Conservation (phyloP, 1,140 invertebrate genomes). For the Pinna nobilis region DNA sequence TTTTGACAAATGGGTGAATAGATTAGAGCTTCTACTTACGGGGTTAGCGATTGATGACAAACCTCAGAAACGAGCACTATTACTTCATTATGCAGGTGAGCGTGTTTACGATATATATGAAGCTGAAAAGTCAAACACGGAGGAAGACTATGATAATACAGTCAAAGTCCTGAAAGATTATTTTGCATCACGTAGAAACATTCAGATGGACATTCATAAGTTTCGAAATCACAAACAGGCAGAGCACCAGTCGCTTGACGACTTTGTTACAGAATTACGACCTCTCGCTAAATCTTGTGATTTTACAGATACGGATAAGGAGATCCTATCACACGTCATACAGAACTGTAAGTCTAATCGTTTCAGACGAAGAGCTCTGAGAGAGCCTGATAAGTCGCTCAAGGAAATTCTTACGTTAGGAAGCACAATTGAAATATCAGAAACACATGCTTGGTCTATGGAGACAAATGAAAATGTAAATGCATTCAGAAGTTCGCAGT, state of each 20-base stretch:
- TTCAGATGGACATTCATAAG: constrained; percentile 33
- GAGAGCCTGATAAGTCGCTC: constrained; percentile 30
- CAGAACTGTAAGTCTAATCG: constrained; percentile 28
- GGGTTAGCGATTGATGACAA: too few relatives aligned
- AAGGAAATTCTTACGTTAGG: constrained; percentile 32
- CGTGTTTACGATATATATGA: too few relatives aligned
- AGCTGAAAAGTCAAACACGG: too few relatives aligned
- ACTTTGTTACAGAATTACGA: constrained; percentile 40
- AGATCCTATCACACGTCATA: constrained; percentile 40
- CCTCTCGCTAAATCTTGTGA: constrained; percentile 28
- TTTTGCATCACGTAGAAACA: constrained; percentile 73
- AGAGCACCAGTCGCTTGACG: constrained; percentile 33
- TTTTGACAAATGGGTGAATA: too few relatives aligned
- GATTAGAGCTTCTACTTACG: too few relatives aligned
- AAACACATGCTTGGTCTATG: constrained; percentile 12
- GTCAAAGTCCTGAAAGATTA: too few relatives aligned
- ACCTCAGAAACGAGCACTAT: too few relatives aligned
- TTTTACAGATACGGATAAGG: constrained; percentile 23
- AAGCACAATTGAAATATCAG: constrained; percentile 25
- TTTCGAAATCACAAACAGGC: constrained; percentile 38
- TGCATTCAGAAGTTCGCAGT: background rate
- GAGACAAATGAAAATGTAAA: background rate
- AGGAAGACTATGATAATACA: too few relatives aligned
- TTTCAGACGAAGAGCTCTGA: constrained; percentile 23
- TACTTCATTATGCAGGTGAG: too few relatives aligned